Base-by-base conservation (phyloP, 1,140 invertebrate species). In the Caenorhabditis inopinata region DNA sequence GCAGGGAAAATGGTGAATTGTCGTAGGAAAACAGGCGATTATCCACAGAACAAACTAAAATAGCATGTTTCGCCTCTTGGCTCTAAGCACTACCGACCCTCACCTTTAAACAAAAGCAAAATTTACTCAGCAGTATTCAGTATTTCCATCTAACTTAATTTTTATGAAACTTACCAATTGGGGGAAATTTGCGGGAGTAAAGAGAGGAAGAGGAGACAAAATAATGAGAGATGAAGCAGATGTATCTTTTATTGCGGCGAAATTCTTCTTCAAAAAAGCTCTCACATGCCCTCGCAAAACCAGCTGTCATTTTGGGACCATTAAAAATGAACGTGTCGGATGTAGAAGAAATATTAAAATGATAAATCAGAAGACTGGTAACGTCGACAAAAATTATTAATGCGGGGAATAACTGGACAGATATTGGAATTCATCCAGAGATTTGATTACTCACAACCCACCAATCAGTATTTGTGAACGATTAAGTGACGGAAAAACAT, bases 11-110 rank as follows among this genome's bases (percentile, higher is more conserved):
- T 16, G n/a, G 14, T 38, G 58, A 38, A 38, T 68, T 16, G 4
- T 11, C 6, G 58, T 2, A 18, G 58, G 38, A 21, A 68, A 68
- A 16, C 18, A 21, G 23, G 38, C 14, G 29, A 68, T 68, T 68
- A 68, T 68, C 58, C 58, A 68, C 38, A 68, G 38, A 68, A 68
- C 58, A 68, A 68, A 68, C 58, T 29, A 68, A 68, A 42, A 68
- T n/a, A 68, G 27, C 58, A 68, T 68, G 58, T 38, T 16, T 23
- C 32, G 38, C 21, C 32, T 21, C 21, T 11, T 38, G 9, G 53
- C 32, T n/a, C n/a, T n/a, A n/a, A n/a, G n/a, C n/a, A n/a, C 32
- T 9, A 7, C 2, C 32, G n/a, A 9, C 58, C 3, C 32, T 7
- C 21, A 25, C 21, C 38, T 14, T 42, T 42, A 42, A 42, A 7